Evolutionary conservation across 2,797 vertebrate genomes (phyloP), one percentile per base, ranked within the genome.

Genomic region (Characodon lateralis): DNA sequence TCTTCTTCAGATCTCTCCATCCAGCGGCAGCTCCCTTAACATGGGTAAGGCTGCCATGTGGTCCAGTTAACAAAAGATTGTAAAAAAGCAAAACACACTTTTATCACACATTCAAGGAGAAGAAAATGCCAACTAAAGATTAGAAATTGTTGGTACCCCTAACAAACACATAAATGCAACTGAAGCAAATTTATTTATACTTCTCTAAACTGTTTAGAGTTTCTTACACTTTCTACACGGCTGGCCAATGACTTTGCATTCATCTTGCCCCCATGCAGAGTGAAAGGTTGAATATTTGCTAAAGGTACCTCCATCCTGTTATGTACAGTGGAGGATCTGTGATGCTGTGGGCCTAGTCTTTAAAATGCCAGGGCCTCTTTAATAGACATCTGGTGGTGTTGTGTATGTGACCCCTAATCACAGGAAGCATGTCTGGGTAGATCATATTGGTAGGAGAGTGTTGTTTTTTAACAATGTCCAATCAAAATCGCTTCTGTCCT

Each of bases 1-100:
- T 83, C 97, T 98, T 89, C 97, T 98, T 85, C 98, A 99, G 95
- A 97, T 99, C 92, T 99, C 98, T 90, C 97, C 98, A 87, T 98
- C 98, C 94, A 97, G 97, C 74, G 97, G 96, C 83, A 97, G 96
- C 92, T 96, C 97, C 91, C 97, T 98, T 90, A 98, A 97, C 92
- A 97, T 98, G 95, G 97, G 97, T 99, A 85, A 58, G 90, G 83
- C n/a, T 20, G 10, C 71, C 61, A 50, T 50, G 48, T 66, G 26
- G 16, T 56, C 1, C 35, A 46, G 28, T 53, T 10, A 70, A 28
- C 16, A 53, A 53, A 20, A 20, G 51, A 53, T 53, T 20, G 18
- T 35, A 35, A 35, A 35, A 35, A 35, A 35, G 35, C 35, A 35
- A 35, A 35, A 35, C 35, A 35, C 35, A 35, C 35, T 35, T 35